These are phyloP conservation scores for Aegotheles bennettii DNA, from an alignment of 2,113 vertebrate species.

Conservation along the genomic window DNA sequence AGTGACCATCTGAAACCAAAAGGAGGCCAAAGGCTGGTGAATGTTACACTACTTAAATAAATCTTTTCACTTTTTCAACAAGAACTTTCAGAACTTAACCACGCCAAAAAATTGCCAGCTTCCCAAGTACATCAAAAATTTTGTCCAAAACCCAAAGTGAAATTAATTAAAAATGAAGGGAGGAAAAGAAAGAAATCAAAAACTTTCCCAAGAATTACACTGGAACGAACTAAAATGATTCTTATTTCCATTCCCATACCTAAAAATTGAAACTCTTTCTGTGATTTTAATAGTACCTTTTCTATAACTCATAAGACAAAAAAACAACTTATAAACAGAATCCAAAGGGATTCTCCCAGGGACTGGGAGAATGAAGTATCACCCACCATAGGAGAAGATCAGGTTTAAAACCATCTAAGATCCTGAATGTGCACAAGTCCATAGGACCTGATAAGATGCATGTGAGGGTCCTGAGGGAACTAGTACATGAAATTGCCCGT, in stretches of 20 bases:
- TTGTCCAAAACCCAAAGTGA: neutral
- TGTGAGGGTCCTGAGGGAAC: neutral
- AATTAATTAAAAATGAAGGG: neutral
- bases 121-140: neutral
- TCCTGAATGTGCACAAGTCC: neutral
- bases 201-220: neutral
- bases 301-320: fast-evolving
- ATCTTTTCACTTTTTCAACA: neutral
- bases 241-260: neutral
- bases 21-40: neutral
- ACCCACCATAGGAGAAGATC: fast-evolving
- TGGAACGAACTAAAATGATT: neutral
- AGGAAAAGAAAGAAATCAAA: neutral
- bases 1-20: neutral
- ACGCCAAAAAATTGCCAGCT: neutral
- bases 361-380: neutral
- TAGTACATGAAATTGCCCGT: too few relatives aligned
- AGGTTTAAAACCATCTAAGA: neutral
- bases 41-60: neutral
- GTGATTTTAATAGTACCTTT: neutral
- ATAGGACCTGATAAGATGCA: neutral
- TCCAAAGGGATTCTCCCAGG: neutral
- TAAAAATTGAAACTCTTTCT: neutral
- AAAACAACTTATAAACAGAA: neutral
- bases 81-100: neutral